Evolutionary conservation across 2,797 vertebrate genomes (phyloP).

Genomic region (Adrianichthys oophorus): DNA sequence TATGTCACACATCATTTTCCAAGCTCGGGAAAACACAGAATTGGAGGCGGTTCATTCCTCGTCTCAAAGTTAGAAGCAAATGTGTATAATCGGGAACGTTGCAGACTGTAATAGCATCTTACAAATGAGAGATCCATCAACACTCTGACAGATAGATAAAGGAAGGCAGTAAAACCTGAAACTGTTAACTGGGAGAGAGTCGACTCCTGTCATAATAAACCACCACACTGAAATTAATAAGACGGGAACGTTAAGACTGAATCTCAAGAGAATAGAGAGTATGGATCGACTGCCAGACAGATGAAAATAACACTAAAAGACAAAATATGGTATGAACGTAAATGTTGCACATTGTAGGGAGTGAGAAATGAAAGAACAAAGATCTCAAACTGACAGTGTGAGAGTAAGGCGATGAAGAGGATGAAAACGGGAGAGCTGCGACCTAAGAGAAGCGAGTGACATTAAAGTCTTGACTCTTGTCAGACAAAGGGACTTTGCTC

Average conservation of each 20-base stretch:
- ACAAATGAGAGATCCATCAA: constrained; percentile 47
- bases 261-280: constrained; percentile 23
- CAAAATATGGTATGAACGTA: constrained; percentile 31
- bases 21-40: constrained; percentile 22
- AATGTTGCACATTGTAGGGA: constrained; percentile 9
- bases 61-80: constrained; percentile 46
- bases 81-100: constrained; percentile 35
- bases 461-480: constrained; percentile 54
- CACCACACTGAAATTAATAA: constrained; percentile 20
- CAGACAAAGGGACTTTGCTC: constrained; percentile 48
- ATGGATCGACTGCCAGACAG: constrained; percentile 4
- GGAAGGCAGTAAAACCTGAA: constrained; percentile 37
- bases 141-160: constrained; percentile 40
- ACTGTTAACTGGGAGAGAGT: constrained; percentile 22
- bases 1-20: constrained; percentile 28
- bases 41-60: constrained; percentile 43
- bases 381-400: constrained; percentile 45
- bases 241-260: constrained; percentile 17
- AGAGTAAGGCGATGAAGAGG: constrained; percentile 42
- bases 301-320: constrained; percentile 40
- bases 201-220: constrained; percentile 27
- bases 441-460: constrained; percentile 48
- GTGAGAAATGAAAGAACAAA: constrained; percentile 29
- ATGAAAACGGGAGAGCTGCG: constrained; percentile 37
- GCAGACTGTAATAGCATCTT: constrained; percentile 43